Evolutionary conservation across 2,113 vertebrate species (phyloP).

Genomic region (Polypterus bichir): DNA sequence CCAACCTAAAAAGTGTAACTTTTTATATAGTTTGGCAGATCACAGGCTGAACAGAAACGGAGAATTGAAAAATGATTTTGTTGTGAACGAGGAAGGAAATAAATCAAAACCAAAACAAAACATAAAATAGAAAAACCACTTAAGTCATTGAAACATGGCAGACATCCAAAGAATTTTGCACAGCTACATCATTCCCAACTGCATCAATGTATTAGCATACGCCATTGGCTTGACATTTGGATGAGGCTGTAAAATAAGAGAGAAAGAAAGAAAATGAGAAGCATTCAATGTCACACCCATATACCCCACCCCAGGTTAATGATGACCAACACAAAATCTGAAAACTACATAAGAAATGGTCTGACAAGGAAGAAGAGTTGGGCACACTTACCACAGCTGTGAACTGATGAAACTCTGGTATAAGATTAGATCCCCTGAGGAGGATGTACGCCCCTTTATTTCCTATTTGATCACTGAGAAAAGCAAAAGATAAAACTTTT

Average conservation of each 20-base stretch:
- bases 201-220: constrained; percentile 81
- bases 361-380: accelerated
- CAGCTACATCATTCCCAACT: constrained; percentile 83
- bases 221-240: constrained; percentile 91
- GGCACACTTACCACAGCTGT: constrained; percentile 80
- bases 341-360: accelerated
- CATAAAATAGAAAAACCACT: no score
- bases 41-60: no score
- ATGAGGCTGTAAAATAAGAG: constrained; percentile 61
- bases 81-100: no score
- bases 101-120: no score
- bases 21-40: no score
- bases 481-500: background rate
- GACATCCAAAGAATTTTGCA: background rate
- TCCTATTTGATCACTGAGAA: constrained; percentile 81
- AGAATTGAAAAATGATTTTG: no score
- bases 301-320: background rate
- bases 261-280: accelerated
- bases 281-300: background rate
- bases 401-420: constrained; percentile 90
- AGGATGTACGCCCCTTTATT: constrained; percentile 92
- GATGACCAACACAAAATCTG: background rate
- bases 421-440: constrained; percentile 80
- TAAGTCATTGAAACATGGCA: background rate
- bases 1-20: no score